Base-by-base conservation (phyloP, 2,888 invertebrate species). In the Oscheius myriophilus region DNA sequence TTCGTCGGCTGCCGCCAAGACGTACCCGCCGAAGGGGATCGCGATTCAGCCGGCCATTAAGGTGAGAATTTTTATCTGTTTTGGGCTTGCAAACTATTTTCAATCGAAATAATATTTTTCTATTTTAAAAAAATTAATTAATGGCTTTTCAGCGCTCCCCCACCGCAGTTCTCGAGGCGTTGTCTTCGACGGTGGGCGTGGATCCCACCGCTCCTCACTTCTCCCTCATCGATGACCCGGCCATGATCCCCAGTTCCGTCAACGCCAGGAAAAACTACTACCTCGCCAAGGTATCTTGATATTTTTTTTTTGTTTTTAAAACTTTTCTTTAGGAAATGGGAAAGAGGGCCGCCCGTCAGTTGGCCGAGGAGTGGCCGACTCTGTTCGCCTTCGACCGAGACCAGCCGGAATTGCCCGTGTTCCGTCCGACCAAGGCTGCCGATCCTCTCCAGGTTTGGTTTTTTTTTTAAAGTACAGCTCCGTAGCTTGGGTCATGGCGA, bases 181-280 rank as follows among this genome's bases (percentile, higher is more conserved):
- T 95, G 71, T 91, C 93, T 51, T 90, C 90, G 71, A 94, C 94
- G 0, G 90, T 93, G 6, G 90, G 91, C n/a, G 88, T 90, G 52
- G 95, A 95, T 87, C 91, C 91, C 3, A 93, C 93, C 0, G 93
- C 93, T n/a, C 90, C 93, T 2, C 92, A 93, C 87, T 95, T 92
- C 87, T 93, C 93, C 86, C 95, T 91, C 87, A 92, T 93, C 82
- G 95, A 96, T 90, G 96, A 96, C 88, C 95, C 95, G 0, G 70
- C 78, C n/a, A 84, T 75, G 14, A 82, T 85, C 70, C 84, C 84
- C 42, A 76, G 80, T n/a, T 79, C 79, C 1, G 64, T 68, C 0
- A 53, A 23, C 1, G 61, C 70, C 4, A 82, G 80, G 67, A 67
- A 69, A 39, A 72, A 67, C 16, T 84, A 84, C 66, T 83, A 71